These are phyloP conservation scores for Pagrus major DNA, from an alignment of 2,113 vertebrate species.

Conservation along the genomic window DNA sequence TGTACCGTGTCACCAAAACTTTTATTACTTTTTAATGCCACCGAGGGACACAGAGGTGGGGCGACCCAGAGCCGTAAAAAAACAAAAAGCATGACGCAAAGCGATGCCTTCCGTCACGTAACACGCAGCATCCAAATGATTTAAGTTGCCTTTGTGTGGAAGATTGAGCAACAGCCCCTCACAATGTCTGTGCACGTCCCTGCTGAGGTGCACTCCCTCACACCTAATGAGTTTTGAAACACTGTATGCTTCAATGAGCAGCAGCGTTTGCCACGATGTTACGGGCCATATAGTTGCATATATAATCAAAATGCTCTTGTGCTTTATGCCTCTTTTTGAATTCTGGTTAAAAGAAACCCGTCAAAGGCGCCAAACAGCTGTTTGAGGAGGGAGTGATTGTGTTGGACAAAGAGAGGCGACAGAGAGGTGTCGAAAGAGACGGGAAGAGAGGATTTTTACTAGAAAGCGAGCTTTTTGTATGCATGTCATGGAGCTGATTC, in stretches of 20 bases:
- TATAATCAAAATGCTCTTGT: slow-evolving; percentile 7
- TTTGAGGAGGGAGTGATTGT: slow-evolving; percentile 1
- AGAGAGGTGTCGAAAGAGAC: neutral
- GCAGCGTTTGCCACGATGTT: neutral
- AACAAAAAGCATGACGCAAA: too few relatives aligned
- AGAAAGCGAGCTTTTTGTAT: neutral
- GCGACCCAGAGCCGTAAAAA: too few relatives aligned
- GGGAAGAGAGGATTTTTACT: neutral
- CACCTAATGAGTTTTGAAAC: slow-evolving; percentile 27
- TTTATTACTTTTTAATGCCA: too few relatives aligned
- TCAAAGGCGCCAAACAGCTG: neutral
- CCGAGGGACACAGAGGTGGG: too few relatives aligned
- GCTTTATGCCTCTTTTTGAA: neutral
- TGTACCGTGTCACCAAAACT: too few relatives aligned
- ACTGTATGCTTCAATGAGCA: neutral
- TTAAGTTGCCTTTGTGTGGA: too few relatives aligned
- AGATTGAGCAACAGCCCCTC: too few relatives aligned
- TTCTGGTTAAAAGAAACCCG: neutral
- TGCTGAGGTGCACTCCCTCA: too few relatives aligned
- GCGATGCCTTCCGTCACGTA: too few relatives aligned
- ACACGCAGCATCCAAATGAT: too few relatives aligned
- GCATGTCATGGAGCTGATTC: slow-evolving; percentile 1
- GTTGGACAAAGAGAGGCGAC: neutral
- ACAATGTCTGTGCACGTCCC: too few relatives aligned
- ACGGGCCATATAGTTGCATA: neutral